Evolutionary conservation across 2,888 invertebrate genomes (phyloP), one percentile per base, ranked within the genome.

Genomic region (Orthosia cruda): DNA sequence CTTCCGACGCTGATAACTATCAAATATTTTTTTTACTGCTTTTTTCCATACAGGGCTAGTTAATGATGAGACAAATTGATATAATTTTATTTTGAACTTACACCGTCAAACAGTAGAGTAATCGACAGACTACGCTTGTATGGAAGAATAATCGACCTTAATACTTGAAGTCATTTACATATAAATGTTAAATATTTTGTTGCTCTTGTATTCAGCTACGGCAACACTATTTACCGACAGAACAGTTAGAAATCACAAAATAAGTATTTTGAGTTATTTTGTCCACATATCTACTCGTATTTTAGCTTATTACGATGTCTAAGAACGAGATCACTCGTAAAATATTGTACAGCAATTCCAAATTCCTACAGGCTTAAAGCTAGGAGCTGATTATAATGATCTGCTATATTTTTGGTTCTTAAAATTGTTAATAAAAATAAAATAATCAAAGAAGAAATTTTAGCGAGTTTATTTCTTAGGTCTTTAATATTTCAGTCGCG

Each of bases 401-500:
- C 11, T 15, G 26, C 26, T 16, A n/a, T 16, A 3, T 47, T 57
- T 32, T 40, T 13, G 40, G 3, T 18, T 50, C 15, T 68, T 49
- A 50, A 52, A 64, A 50, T 68, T 18, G 5, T 40, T 23, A 16
- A 12, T 40, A 11, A 13, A n/a, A n/a, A n/a, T n/a, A n/a, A n/a
- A n/a, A n/a, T n/a, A n/a, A 18, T 0, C 3, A 49, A 23, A 40
- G 2, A 15, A n/a, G n/a, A 23, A 3, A 77, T 59, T 58, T 18
- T n/a, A 52, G n/a, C 12, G 4, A 47, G 13, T 23, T 26, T 61
- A 62, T 78, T 45, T 32, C 9, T 23, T 7, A 47, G 47, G n/a
- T 71, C n/a, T 71, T 72, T 80, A 72, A 23, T 80, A 72, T 54
- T 79, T 54, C 26, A 64, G 26, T 59, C 40, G 58, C 26, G 72